These are phyloP conservation scores for Oreochromis aureus DNA, from an alignment of 2,113 vertebrate genomes.

Conservation along the genomic window DNA sequence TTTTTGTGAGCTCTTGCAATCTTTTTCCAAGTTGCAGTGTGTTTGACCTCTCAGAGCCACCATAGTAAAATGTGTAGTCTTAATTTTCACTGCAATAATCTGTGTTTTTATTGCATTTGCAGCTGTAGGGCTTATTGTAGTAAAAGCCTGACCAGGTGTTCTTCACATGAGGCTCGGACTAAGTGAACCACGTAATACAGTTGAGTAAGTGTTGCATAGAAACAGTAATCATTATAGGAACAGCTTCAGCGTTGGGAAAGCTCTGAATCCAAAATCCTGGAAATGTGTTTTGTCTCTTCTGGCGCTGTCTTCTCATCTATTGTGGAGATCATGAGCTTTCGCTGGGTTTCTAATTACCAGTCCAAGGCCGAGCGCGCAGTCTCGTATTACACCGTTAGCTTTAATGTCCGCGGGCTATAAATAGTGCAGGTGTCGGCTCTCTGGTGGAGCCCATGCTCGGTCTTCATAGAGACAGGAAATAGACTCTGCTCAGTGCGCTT, in stretches of 20 bases:
- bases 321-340: slow-evolving; percentile 19
- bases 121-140: not conserved
- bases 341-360: slow-evolving; percentile 56
- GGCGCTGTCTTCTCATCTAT: not conserved
- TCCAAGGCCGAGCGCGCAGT: slow-evolving; percentile 20
- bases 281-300: not conserved
- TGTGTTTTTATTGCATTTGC: not conserved
- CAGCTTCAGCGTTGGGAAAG: not conserved
- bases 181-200: not conserved
- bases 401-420: slow-evolving; percentile 52
- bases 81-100: not conserved
- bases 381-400: slow-evolving; percentile 55
- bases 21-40: not conserved
- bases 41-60: not conserved
- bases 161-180: not conserved
- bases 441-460: slow-evolving; percentile 5
- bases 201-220: not conserved
- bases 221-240: not conserved
- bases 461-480: slow-evolving; percentile 10
- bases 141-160: not conserved
- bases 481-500: not conserved
- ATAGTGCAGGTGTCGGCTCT: slow-evolving; percentile 52
- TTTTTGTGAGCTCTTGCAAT: not conserved
- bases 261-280: not conserved
- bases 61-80: not conserved